These are phyloP conservation scores for Riparia riparia DNA, from an alignment of 2,113 vertebrate genomes.

Conservation along the genomic window DNA sequence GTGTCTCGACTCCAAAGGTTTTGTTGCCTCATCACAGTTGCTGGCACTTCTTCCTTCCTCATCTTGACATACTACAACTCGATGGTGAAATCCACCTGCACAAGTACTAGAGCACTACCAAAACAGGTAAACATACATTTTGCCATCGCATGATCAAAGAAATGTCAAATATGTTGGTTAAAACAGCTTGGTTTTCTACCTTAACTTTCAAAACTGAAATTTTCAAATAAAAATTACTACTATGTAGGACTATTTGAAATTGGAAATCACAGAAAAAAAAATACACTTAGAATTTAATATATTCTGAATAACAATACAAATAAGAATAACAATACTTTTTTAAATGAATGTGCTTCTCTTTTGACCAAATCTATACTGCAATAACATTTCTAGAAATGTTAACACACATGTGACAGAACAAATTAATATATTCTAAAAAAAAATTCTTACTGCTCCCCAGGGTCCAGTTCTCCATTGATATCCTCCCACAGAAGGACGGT, in stretches of 20 bases:
- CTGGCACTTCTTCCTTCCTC: slow-evolving; percentile 84
- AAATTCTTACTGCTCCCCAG: slow-evolving; percentile 91
- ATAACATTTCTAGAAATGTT: not conserved
- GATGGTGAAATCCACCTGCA: slow-evolving; percentile 87
- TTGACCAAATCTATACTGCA: not conserved
- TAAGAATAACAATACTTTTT: not conserved
- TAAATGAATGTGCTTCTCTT: not conserved
- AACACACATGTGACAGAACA: not conserved
- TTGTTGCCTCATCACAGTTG: slow-evolving; percentile 85
- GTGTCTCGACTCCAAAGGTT: slow-evolving; percentile 86
- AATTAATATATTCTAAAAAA: not conserved
- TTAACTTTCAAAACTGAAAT: not conserved
- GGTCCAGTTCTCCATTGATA: slow-evolving; percentile 96
- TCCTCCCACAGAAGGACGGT: slow-evolving; percentile 75
- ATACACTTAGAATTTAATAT: not conserved
- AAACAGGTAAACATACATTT: not conserved
- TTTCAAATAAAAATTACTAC: not conserved
- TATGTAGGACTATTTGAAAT: not conserved
- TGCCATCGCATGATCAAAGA: not conserved
- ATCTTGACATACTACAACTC: slow-evolving; percentile 95
- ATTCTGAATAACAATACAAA: not conserved
- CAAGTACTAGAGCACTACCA: slow-evolving; percentile 94
- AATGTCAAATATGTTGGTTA: not conserved
- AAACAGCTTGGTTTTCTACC: not conserved
- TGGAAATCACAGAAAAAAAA: not conserved